phyloP scores from a whole-genome alignment of 53 echinoderm and acorn worm species.

The Actinopyga echinites region DNA sequence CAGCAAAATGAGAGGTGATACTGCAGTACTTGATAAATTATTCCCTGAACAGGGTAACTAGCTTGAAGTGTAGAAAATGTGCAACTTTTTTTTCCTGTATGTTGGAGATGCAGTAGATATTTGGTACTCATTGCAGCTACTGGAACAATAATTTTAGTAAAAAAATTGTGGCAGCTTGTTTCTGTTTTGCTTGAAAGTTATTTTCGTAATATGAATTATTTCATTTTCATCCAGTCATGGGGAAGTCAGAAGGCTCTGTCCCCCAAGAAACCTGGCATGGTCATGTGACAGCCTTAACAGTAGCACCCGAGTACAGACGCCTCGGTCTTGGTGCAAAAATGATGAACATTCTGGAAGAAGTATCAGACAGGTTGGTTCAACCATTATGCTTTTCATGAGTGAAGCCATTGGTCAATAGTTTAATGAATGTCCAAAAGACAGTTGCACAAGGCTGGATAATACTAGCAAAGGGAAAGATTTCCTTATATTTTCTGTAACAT shows the following conservation, averaged over 20 bases:
- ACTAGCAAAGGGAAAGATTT: too few relatives aligned
- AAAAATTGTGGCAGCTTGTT: neutral
- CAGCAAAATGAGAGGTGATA: too few relatives aligned
- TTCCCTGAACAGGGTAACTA: too few relatives aligned
- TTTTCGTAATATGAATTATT: neutral
- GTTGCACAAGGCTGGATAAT: too few relatives aligned
- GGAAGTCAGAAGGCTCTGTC: constrained; percentile 92
- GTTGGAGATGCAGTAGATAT: neutral
- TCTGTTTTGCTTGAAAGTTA: neutral
- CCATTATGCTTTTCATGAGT: too few relatives aligned
- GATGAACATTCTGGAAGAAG: constrained; percentile 94
- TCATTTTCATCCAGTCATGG: constrained; percentile 78
- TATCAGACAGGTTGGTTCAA: constrained; percentile 76
- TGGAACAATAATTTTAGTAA: neutral
- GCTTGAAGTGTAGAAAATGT: too few relatives aligned
- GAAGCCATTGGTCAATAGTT: too few relatives aligned
- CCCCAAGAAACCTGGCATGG: constrained; percentile 97
- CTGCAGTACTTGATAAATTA: too few relatives aligned
- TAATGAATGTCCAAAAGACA: too few relatives aligned
- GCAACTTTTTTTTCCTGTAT: too few relatives aligned
- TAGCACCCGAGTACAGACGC: constrained; percentile 90
- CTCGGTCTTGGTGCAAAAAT: constrained; percentile 88
- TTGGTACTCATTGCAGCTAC: neutral
- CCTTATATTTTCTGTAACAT: too few relatives aligned
- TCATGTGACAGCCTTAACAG: constrained; percentile 97